Evolutionary conservation across 2,888 invertebrate genomes (phyloP).

Genomic region (Scrobipalpa atriplicella): DNA sequence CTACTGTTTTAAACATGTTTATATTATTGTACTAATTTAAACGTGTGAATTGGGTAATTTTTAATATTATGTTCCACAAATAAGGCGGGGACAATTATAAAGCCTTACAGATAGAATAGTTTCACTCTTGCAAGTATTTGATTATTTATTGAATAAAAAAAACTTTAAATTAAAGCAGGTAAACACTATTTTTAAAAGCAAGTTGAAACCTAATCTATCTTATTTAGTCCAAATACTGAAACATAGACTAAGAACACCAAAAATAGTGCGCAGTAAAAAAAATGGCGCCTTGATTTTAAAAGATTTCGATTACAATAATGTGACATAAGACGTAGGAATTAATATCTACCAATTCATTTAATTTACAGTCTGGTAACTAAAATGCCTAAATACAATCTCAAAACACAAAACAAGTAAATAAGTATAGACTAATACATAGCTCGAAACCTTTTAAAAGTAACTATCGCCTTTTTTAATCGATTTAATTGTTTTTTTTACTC

Average conservation of each 20-base stretch:
- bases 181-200: constrained; percentile 31
- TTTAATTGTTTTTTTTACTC: neutral
- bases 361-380: constrained; percentile 5
- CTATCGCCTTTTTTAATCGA: neutral
- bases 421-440: constrained; percentile 61
- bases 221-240: constrained; percentile 19
- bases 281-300: constrained; percentile 10
- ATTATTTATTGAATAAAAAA: neutral
- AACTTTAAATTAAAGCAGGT: neutral
- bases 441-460: constrained; percentile 44
- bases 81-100: constrained; percentile 50
- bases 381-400: constrained; percentile 10
- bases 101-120: constrained; percentile 59
- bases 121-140: constrained; percentile 55
- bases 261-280: neutral
- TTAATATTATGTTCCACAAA: constrained; percentile 34
- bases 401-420: constrained; percentile 27
- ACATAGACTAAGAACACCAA: constrained; percentile 6
- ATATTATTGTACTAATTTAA: constrained; percentile 32
- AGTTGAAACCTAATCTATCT: constrained; percentile 37
- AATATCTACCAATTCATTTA: constrained; percentile 21
- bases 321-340: constrained; percentile 22
- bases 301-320: constrained; percentile 30
- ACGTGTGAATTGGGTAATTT: constrained; percentile 19
- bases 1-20: constrained; percentile 26